phyloP scores from a whole-genome alignment of 2,888 invertebrate species.

The Griposia aprilina region DNA sequence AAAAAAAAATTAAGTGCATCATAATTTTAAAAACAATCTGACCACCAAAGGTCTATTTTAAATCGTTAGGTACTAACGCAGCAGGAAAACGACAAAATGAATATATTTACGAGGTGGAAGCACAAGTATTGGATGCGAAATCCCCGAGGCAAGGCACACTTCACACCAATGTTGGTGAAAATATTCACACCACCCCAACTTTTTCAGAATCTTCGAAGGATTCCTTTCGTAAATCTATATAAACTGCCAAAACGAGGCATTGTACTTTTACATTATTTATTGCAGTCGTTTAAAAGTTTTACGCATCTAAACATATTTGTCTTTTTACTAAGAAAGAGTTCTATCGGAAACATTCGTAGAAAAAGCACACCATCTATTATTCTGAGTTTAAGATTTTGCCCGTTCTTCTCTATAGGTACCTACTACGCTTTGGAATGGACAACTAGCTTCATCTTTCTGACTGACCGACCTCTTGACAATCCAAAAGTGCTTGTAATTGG shows the following conservation, averaged over 20 bases:
- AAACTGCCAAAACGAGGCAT: slow-evolving; percentile 62
- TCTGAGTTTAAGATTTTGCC: too few species aligned
- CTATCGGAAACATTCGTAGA: neutral
- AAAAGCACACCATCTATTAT: neutral
- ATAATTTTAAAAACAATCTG: slow-evolving; percentile 18
- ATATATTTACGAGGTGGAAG: slow-evolving; percentile 84
- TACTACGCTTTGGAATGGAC: too few species aligned
- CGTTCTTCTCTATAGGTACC: too few species aligned
- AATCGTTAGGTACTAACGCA: slow-evolving; percentile 50
- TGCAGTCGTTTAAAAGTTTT: slow-evolving; percentile 33
- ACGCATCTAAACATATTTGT: neutral
- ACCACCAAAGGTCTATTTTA: slow-evolving; percentile 31
- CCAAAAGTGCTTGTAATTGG: too few species aligned
- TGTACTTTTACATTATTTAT: slow-evolving; percentile 54
- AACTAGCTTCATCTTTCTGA: too few species aligned
- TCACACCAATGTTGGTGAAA: slow-evolving; percentile 83
- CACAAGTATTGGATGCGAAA: slow-evolving; percentile 77
- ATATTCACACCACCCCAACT: slow-evolving; percentile 79
- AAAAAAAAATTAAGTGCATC: neutral
- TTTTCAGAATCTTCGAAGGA: slow-evolving; percentile 75
- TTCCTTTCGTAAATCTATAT: slow-evolving; percentile 74
- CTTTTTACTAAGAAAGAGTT: neutral
- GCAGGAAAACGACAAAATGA: slow-evolving; percentile 79
- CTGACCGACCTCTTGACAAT: too few species aligned
- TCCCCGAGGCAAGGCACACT: slow-evolving; percentile 73